Conservation (phyloP, 2,888 invertebrate genomes). For the Omphaloscelis lunosa region DNA sequence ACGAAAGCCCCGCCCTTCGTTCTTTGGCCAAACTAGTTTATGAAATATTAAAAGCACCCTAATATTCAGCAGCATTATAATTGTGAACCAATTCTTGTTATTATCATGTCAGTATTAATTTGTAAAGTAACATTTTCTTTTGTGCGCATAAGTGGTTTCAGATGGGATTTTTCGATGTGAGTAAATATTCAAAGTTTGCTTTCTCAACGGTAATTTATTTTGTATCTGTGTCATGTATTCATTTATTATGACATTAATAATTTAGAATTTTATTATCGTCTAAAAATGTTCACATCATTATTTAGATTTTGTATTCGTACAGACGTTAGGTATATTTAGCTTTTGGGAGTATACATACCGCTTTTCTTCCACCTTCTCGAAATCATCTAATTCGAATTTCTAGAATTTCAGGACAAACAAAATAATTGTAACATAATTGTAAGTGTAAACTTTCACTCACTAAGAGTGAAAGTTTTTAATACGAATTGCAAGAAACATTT, state of each 20-base stretch:
- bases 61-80: constrained; percentile 82
- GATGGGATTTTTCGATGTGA: constrained; percentile 71
- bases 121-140: constrained; percentile 75
- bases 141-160: constrained; percentile 78
- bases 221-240: constrained; percentile 7
- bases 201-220: constrained; percentile 50
- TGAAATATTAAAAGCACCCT: constrained; percentile 84
- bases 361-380: neutral
- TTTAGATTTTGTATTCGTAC: neutral
- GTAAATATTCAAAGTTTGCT: constrained; percentile 61
- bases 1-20: constrained; percentile 81
- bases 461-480: neutral
- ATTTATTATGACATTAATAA: neutral
- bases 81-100: constrained; percentile 87
- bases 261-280: neutral
- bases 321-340: neutral
- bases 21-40: constrained; percentile 81
- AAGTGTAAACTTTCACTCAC: too few species aligned
- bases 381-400: neutral
- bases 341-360: neutral
- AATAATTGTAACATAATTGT: neutral
- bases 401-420: neutral
- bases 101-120: constrained; percentile 88
- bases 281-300: neutral
- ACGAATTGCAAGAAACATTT: neutral